A percentile compares a stretch with the other conserved stretches of the same genome.
These are phyloP conservation scores for Drosophila cyrtoloma DNA, from an alignment of 2,888 invertebrate genomes.

Conservation along the genomic window DNA sequence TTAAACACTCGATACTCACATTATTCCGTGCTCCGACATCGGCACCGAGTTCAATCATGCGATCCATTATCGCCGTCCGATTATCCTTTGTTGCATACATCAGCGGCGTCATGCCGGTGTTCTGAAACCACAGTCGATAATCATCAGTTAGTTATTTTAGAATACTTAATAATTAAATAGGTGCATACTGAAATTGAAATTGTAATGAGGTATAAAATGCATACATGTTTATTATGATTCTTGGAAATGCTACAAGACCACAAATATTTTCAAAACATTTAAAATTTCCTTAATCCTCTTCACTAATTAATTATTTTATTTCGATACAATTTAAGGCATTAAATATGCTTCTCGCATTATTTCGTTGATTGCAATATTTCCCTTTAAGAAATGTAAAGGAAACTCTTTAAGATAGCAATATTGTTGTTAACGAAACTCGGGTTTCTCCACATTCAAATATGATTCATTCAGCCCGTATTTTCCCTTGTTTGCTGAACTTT, in stretches of 20 bases:
- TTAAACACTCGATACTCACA: conserved; percentile 87
- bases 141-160: background rate
- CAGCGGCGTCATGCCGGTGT: conserved; percentile 96
- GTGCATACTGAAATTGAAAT: background rate
- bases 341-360: background rate
- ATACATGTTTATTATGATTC: background rate
- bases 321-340: background rate
- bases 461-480: background rate
- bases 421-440: background rate
- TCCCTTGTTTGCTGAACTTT: conserved; percentile 3
- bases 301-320: background rate
- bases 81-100: conserved; percentile 99
- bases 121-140: conserved; percentile 87
- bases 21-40: conserved; percentile 96
- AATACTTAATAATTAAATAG: background rate
- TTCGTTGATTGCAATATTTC: background rate
- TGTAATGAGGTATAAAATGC: background rate
- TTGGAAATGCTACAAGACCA: background rate
- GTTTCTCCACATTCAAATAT: background rate
- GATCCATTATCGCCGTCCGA: conserved; percentile 94
- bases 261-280: background rate
- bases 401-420: background rate
- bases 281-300: background rate
- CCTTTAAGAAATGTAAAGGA: too few species aligned
- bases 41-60: conserved; percentile 96